A percentile compares a stretch with the other conserved stretches of the same genome.
These are phyloP conservation scores for Salvelinus alpinus DNA, from an alignment of 2,113 vertebrate genomes.

Conservation along the genomic window DNA sequence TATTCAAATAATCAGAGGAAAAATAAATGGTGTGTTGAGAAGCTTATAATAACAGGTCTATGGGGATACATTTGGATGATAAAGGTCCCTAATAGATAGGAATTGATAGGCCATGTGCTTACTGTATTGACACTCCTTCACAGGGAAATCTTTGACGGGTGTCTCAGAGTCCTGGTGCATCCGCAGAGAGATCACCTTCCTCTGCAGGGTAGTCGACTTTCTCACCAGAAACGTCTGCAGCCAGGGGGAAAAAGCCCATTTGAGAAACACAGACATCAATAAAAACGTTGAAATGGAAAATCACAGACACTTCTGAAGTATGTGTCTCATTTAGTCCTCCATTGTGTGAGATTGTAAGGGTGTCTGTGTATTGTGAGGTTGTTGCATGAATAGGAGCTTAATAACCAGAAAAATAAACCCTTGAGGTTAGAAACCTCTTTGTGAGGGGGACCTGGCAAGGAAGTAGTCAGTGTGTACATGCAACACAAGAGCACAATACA, in stretches of 20 bases:
- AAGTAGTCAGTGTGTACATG: slow-evolving; percentile 83
- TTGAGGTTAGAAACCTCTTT: too few species aligned
- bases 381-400: neutral
- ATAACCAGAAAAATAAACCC: too few species aligned
- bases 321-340: neutral
- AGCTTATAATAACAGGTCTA: neutral
- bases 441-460: slow-evolving; percentile 69
- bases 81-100: neutral
- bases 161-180: slow-evolving; percentile 72
- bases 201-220: slow-evolving; percentile 83
- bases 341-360: neutral
- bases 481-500: slow-evolving; percentile 46
- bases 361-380: neutral
- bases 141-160: slow-evolving; percentile 82
- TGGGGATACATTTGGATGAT: neutral
- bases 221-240: slow-evolving; percentile 87
- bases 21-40: too few species aligned
- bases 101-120: slow-evolving; percentile 44
- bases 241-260: slow-evolving; percentile 18
- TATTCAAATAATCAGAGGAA: too few species aligned
- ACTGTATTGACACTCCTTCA: slow-evolving; percentile 93
- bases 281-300: neutral
- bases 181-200: slow-evolving; percentile 88
- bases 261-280: neutral
- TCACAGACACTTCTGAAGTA: neutral